Evolutionary conservation across 1,140 invertebrate genomes (phyloP).

Genomic region (Eufriesea mexicana): DNA sequence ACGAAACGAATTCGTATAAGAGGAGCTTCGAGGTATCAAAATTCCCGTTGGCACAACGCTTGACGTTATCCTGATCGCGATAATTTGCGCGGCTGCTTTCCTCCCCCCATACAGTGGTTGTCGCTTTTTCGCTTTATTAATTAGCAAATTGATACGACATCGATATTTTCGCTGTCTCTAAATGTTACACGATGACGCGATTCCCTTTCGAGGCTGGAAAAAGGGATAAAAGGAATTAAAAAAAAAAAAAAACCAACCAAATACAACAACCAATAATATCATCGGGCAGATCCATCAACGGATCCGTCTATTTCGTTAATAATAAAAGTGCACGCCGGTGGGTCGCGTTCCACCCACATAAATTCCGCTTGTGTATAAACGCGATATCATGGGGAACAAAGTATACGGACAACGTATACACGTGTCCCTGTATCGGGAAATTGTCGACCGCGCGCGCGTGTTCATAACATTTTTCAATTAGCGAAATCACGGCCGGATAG

Average conservation of each 20-base stretch:
- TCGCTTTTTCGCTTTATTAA: slow-evolving; percentile 30
- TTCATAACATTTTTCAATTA: slow-evolving; percentile 42
- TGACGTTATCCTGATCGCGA: neutral
- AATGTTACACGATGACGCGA: slow-evolving; percentile 20
- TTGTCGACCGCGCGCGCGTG: neutral
- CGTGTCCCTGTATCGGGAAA: neutral
- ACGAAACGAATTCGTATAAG: neutral
- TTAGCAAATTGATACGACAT: slow-evolving; percentile 34
- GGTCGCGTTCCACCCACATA: neutral
- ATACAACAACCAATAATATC: slow-evolving; percentile 33
- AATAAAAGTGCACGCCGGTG: slow-evolving; percentile 46
- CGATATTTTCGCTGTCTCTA: neutral
- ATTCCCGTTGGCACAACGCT: neutral
- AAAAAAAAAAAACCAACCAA: slow-evolving; percentile 15
- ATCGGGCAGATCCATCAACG: slow-evolving; percentile 27
- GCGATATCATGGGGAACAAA: slow-evolving; percentile 6
- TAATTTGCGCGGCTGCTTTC: neutral
- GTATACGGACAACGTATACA: neutral
- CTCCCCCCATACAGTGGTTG: too few species aligned
- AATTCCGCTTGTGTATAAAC: neutral
- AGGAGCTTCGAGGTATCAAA: neutral
- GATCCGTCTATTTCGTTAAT: slow-evolving; percentile 50
- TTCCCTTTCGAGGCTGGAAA: neutral
- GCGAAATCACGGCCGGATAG: neutral
- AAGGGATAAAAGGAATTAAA: neutral